Evolutionary conservation across 2,113 vertebrate genomes (phyloP).

Genomic region (Cyprinodon tularosa): DNA sequence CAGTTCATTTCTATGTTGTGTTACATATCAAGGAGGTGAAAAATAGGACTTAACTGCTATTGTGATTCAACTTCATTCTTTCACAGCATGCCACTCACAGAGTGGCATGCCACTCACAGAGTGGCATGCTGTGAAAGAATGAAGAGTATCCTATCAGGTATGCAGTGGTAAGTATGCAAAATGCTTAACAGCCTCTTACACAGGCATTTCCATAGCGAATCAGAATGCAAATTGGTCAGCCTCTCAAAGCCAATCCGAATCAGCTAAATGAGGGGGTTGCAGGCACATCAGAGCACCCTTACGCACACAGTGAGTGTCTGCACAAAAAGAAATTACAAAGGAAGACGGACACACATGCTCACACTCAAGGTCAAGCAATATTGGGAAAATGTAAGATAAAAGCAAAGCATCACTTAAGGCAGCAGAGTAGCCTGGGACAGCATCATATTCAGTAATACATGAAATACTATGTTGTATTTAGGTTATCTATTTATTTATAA

Average conservation of each 20-base stretch:
- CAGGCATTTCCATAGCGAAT: conserved; percentile 28
- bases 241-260: conserved; percentile 41
- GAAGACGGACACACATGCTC: conserved; percentile 18
- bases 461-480: conserved; percentile 43
- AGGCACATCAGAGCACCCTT: conserved; percentile 11
- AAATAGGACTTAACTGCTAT: conserved; percentile 37
- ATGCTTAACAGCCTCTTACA: conserved; percentile 41
- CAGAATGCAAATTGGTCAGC: conserved; percentile 46
- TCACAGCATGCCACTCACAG: conserved; percentile 23
- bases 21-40: conserved; percentile 36
- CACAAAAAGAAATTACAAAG: conserved; percentile 14
- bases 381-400: conserved; percentile 56
- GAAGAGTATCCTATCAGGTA: conserved; percentile 34
- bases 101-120: conserved; percentile 20
- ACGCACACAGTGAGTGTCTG: background rate
- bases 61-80: conserved; percentile 48
- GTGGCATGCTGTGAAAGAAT: no score
- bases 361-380: conserved; percentile 62
- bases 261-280: conserved; percentile 22
- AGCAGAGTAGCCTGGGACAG: conserved; percentile 27
- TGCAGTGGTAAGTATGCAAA: conserved; percentile 49
- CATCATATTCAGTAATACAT: conserved; percentile 28
- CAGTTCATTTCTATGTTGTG: conserved; percentile 58
- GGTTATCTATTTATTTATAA: conserved; percentile 57
- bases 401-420: conserved; percentile 32